Evolutionary conservation across 2,797 vertebrate genomes (phyloP), one percentile per base, ranked within the genome.

Genomic region (Epinephelus malabaricus): DNA sequence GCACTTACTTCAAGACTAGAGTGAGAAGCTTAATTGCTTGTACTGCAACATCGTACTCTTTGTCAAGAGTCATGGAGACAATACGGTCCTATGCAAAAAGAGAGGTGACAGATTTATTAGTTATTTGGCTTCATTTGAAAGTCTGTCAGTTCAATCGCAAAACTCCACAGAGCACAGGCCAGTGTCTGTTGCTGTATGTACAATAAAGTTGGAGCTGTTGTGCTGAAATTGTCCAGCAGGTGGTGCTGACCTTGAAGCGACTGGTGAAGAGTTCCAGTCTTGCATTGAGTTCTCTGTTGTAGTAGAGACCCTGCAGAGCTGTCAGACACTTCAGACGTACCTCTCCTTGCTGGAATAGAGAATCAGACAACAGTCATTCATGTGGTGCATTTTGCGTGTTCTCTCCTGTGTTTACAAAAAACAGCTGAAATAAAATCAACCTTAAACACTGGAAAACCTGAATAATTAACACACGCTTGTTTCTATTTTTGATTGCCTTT

Each of bases 1-100:
- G 51, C 81, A 97, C 98, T 98, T 96, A 99, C 98, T 99, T 98
- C 95, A 99, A 96, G 92, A 98, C 97, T 86, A 99, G 96, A 82
- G 98, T 99, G 88, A 99, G 97, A 83, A 99, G 96, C 93, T 99
- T 99, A 95, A 99, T 99, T 93, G 98, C 98, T 96, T 99, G 98
- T 67, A 99, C 98, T 92, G 98, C 98, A 89, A 99, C 98, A 83
- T 99, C 98, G 27, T 98, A 99, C 94, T 99, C 98, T 93, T 99
- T 99, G 93, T 99, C 98, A 82, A 99, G 96, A 87, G 98, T 99
- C 98, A 99, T 99, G 83, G 98, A 99, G 73, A 99, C 98, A 83
- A 99, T 99, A 79, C 98, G 97, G 90, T 99, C 98, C 98, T 99
- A 89, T 79, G 77, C 76, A 88, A 13, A 94, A 73, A 86, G 25